Conservation (phyloP, 2,888 invertebrate species). For the Temnothorax rugatulus region DNA sequence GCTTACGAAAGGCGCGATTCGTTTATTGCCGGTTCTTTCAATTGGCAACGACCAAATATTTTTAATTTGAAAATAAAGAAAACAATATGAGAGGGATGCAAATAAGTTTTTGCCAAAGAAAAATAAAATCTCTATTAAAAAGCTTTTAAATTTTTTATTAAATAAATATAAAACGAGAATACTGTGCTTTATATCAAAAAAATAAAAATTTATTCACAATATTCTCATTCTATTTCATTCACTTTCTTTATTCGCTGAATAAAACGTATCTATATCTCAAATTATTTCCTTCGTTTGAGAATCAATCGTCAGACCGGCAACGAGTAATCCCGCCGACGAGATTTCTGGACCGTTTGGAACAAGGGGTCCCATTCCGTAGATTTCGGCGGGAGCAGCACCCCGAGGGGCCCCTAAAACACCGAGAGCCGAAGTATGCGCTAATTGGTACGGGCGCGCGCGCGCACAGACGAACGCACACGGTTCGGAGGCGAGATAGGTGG, state of each 20-base stretch:
- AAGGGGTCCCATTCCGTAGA: conserved; percentile 60
- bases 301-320: conserved; percentile 20
- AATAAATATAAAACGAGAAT: not conserved
- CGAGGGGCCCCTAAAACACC: conserved; percentile 67
- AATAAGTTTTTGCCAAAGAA: not conserved
- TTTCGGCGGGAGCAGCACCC: conserved; percentile 40
- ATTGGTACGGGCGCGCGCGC: conserved; percentile 81
- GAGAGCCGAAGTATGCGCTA: conserved; percentile 85
- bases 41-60: not conserved
- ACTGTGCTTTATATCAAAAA: not conserved
- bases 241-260: not conserved
- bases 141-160: not conserved
- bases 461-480: conserved; percentile 15
- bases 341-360: conserved; percentile 41
- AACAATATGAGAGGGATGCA: not conserved
- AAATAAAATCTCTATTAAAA: not conserved
- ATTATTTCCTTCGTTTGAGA: not conserved
- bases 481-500: conserved; percentile 63
- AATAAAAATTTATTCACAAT: conserved; percentile 2
- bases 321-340: conserved; percentile 18
- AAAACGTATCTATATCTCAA: not conserved
- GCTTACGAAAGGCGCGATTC: not conserved
- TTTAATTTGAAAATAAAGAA: not conserved
- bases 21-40: not conserved
- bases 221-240: not conserved